A percentile compares a stretch with the other conserved stretches of the same genome.
These are phyloP conservation scores for Eriosoma lanigerum DNA, from an alignment of 1,140 invertebrate genomes.

Conservation along the genomic window DNA sequence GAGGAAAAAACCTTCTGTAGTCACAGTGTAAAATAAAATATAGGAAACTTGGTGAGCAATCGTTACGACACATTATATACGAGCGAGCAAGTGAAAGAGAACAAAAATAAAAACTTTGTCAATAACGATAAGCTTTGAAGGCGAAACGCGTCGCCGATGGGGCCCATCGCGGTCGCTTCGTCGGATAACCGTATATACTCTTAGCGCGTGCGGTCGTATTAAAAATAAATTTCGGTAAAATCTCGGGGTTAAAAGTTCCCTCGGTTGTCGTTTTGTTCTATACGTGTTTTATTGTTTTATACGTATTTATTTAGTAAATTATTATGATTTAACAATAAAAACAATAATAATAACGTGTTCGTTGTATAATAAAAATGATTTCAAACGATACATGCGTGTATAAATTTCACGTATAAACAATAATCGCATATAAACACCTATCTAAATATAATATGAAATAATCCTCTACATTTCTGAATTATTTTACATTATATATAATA, in stretches of 20 bases:
- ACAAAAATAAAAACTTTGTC: conserved; percentile 50
- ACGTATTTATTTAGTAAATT: too few species aligned
- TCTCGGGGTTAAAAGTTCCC: background rate
- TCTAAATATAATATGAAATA: too few species aligned
- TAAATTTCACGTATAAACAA: background rate
- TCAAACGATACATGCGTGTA: background rate
- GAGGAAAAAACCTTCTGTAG: background rate
- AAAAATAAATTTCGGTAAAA: conserved; percentile 37
- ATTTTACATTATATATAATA: too few species aligned
- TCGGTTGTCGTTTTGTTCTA: background rate
- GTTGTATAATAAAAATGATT: background rate
- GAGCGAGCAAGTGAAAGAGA: too few species aligned
- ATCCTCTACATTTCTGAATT: too few species aligned
- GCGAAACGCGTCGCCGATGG: background rate
- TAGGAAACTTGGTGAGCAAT: background rate
- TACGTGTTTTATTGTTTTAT: background rate
- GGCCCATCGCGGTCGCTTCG: background rate
- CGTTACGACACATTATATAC: conserved; percentile 2
- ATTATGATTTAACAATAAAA: too few species aligned
- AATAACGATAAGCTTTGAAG: conserved; percentile 47
- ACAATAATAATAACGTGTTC: background rate
- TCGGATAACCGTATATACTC: background rate
- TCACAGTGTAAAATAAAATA: background rate
- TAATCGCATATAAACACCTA: too few species aligned
- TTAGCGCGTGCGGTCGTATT: background rate